Percentiles rank a stretch among this genome's conserved stretches.
Evolutionary conservation across 2,113 vertebrate species (phyloP).

Genomic region (Rhea americana): DNA sequence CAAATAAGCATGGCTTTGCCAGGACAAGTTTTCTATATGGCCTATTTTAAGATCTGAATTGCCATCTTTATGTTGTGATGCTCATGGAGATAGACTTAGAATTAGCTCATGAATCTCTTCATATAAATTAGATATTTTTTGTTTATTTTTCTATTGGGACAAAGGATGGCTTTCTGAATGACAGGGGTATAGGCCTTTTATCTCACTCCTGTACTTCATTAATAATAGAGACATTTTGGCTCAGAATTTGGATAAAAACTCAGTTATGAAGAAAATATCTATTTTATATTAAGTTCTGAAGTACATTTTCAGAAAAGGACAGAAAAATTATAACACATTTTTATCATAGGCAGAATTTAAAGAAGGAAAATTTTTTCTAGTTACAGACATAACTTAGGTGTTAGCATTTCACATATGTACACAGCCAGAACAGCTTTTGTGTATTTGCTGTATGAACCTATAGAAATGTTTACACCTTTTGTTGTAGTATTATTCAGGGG

Average conservation of each 20-base stretch:
- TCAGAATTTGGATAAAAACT: not conserved
- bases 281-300: not conserved
- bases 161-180: not conserved
- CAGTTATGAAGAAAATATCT: not conserved
- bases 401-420: not conserved
- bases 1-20: not conserved
- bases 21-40: too few relatives aligned
- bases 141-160: not conserved
- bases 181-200: accelerated
- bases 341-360: not conserved
- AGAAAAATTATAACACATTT: not conserved
- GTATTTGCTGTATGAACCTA: not conserved
- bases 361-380: not conserved
- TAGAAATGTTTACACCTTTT: not conserved
- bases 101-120: not conserved
- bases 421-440: not conserved
- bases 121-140: not conserved
- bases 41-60: not conserved
- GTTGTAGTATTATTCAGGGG: not conserved
- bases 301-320: not conserved
- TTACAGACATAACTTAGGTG: not conserved
- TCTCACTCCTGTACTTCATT: not conserved
- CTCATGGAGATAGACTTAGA: not conserved
- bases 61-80: not conserved
- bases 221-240: not conserved